Conservation (phyloP, 2,888 invertebrate genomes). For the Agriotes lineatus region DNA sequence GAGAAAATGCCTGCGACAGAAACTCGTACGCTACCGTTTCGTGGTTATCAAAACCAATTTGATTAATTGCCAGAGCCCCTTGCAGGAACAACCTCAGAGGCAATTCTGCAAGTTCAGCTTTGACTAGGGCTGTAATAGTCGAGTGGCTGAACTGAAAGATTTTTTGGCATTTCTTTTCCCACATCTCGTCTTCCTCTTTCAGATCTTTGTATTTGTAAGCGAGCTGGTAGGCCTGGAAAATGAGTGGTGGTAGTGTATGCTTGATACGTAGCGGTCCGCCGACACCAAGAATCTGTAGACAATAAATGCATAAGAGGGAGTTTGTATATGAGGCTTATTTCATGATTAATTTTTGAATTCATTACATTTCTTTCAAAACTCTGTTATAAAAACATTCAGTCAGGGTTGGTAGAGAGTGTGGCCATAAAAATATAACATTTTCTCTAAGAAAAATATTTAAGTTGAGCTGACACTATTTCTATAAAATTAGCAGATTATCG, state of each 20-base stretch:
- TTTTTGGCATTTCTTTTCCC: constrained; percentile 98
- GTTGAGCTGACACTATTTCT: too few species aligned
- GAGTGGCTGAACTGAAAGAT: constrained; percentile 98
- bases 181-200: constrained; percentile 91
- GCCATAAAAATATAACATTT: too few species aligned
- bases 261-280: constrained; percentile 91
- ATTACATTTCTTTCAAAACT: too few species aligned
- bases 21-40: constrained; percentile 99
- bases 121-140: constrained; percentile 93
- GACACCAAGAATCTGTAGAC: constrained; percentile 76
- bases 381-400: too few species aligned
- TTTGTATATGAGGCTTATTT: too few species aligned
- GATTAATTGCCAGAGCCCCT: constrained; percentile 93
- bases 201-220: constrained; percentile 86
- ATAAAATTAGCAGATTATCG: too few species aligned
- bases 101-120: constrained; percentile 94
- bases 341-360: too few species aligned
- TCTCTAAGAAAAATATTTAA: too few species aligned
- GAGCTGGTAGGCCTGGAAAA: constrained; percentile 93
- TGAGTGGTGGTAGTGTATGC: constrained; percentile 92
- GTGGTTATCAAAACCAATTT: constrained; percentile 93
- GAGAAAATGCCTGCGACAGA: constrained; percentile 93
- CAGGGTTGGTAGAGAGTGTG: too few species aligned
- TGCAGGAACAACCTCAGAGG: constrained; percentile 94
- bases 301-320: background rate